These are phyloP conservation scores for Euleptes europaea DNA, from an alignment of 2,113 vertebrate species.

Conservation along the genomic window DNA sequence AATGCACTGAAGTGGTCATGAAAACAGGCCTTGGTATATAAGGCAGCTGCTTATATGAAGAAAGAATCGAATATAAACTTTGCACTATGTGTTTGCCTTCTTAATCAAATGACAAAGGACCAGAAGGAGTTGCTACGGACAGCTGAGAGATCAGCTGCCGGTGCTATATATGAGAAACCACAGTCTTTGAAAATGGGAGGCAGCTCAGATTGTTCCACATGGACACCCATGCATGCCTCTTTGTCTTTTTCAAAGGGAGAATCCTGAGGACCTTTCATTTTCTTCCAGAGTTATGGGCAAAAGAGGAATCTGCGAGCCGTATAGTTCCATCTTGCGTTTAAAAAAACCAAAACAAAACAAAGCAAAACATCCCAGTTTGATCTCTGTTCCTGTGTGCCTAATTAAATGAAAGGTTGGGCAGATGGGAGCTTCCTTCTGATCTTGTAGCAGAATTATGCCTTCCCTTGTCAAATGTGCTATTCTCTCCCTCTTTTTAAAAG, in stretches of 20 bases:
- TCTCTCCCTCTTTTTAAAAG: not conserved
- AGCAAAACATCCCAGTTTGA: not conserved
- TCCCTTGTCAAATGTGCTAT: not conserved
- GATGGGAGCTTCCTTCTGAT: not conserved
- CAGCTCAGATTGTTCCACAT: not conserved
- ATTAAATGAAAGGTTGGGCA: not conserved
- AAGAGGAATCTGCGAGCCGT: not conserved
- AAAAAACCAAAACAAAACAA: not conserved
- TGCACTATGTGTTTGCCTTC: not conserved
- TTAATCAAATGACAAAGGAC: not conserved
- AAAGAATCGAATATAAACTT: not conserved
- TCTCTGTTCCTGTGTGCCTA: fast-evolving
- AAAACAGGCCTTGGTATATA: not conserved
- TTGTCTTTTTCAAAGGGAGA: not conserved
- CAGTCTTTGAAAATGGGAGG: fast-evolving
- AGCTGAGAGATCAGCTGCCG: not conserved
- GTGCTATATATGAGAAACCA: fast-evolving
- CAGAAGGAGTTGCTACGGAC: not conserved
- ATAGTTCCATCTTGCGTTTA: not conserved
- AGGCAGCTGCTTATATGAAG: not conserved
- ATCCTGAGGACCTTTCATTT: not conserved
- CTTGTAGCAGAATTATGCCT: not conserved
- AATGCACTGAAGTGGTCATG: not conserved
- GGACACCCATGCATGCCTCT: not conserved
- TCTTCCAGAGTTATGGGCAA: not conserved